Evolutionary conservation across 2,113 vertebrate species (phyloP).

Genomic region (Scomber scombrus): DNA sequence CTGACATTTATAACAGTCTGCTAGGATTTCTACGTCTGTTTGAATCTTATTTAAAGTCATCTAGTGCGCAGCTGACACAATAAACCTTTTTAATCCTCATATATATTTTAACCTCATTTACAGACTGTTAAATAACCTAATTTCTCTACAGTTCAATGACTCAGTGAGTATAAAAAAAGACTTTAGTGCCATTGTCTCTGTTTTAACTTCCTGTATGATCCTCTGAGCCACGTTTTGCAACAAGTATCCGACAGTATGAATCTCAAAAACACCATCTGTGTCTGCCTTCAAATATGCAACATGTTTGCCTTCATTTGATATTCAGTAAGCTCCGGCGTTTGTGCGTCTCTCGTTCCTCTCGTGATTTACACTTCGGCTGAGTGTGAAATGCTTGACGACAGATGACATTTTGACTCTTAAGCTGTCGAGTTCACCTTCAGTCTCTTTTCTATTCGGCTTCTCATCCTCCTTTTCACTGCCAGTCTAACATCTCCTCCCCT

Average conservation of each 20-base stretch:
- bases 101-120: too few species aligned
- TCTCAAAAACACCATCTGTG: conserved; percentile 1
- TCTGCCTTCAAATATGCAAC: conserved; percentile 31
- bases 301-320: conserved; percentile 38
- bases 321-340: conserved; percentile 1
- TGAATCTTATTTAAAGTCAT: too few species aligned
- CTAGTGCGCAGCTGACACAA: too few species aligned
- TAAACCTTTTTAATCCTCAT: too few species aligned
- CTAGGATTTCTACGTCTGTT: too few species aligned
- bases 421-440: conserved; percentile 25
- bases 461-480: conserved; percentile 28
- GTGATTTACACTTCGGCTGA: conserved; percentile 28
- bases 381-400: background rate
- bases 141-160: too few species aligned
- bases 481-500: background rate
- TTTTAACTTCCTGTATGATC: background rate
- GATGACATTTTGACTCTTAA: conserved; percentile 45
- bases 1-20: too few species aligned
- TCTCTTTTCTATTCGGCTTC: background rate
- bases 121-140: too few species aligned
- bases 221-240: conserved; percentile 1
- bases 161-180: too few species aligned
- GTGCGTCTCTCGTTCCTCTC: conserved; percentile 30
- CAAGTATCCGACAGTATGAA: conserved; percentile 4
- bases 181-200: too few species aligned